A percentile compares a stretch with the other conserved stretches of the same genome.
phyloP scores from a whole-genome alignment of 2,797 vertebrate genomes.

The Parauchenoglanis ngamensis region DNA sequence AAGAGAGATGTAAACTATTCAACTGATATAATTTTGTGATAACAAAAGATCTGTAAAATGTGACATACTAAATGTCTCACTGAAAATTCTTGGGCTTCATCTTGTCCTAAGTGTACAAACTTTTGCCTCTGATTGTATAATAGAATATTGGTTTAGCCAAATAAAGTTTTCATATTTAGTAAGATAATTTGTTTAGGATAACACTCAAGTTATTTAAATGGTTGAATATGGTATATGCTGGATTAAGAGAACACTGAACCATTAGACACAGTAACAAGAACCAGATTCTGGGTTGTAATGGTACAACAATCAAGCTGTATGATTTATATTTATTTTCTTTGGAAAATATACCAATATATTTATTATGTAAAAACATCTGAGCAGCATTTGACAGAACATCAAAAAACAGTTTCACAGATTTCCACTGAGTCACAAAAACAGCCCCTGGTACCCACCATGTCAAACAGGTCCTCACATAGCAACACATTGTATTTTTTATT shows the following conservation, averaged over 20 bases:
- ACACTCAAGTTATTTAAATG: not conserved
- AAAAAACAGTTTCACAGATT: slow-evolving; percentile 81
- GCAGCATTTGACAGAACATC: slow-evolving; percentile 81
- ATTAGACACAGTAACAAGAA: slow-evolving; percentile 27
- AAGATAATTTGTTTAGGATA: not conserved
- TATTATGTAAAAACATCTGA: slow-evolving; percentile 81
- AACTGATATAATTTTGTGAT: not conserved
- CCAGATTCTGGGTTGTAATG: slow-evolving; percentile 26
- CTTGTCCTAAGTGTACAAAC: not conserved
- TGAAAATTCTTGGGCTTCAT: not conserved
- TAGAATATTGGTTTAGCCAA: slow-evolving; percentile 3
- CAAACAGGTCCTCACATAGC: slow-evolving; percentile 53
- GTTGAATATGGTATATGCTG: not conserved
- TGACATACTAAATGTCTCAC: not conserved
- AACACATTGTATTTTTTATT: slow-evolving; percentile 33
- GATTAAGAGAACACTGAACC: slow-evolving; percentile 2
- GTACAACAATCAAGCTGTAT: slow-evolving; percentile 67
- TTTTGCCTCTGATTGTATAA: not conserved
- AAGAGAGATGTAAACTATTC: not conserved
- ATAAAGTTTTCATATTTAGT: slow-evolving; percentile 12
- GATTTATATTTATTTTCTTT: slow-evolving; percentile 80
- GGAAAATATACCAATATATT: slow-evolving; percentile 85
- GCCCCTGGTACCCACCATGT: slow-evolving; percentile 56
- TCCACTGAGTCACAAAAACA: slow-evolving; percentile 72
- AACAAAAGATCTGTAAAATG: not conserved